These are phyloP conservation scores for Geothlypis trichas DNA, from an alignment of 2,113 vertebrate species.

Conservation along the genomic window DNA sequence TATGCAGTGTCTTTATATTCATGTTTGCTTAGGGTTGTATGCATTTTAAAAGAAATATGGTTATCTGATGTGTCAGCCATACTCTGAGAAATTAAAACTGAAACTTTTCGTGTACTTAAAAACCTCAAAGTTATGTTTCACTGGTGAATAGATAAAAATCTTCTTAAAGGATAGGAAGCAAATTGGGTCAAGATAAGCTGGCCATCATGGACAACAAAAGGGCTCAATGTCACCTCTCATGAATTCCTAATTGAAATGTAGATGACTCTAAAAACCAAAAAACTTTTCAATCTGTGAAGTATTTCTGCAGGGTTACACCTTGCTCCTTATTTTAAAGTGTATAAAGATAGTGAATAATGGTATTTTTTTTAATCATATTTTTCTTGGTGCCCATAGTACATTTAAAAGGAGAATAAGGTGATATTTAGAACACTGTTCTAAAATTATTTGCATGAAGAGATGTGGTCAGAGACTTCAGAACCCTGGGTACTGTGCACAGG, in stretches of 20 bases:
- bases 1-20: neutral
- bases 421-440: neutral
- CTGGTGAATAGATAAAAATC: neutral
- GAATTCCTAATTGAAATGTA: neutral
- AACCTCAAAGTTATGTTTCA: neutral
- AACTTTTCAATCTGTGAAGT: neutral
- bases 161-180: neutral
- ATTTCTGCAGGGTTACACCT: neutral
- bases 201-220: neutral
- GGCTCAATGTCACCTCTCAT: neutral
- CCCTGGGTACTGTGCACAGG: neutral
- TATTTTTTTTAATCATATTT: neutral
- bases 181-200: neutral
- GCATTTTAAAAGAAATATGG: neutral
- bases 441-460: neutral
- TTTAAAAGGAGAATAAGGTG: neutral
- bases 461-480: neutral
- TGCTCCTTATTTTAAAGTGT: neutral
- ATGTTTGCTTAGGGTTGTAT: neutral
- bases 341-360: accelerated
- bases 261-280: neutral
- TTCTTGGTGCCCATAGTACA: neutral
- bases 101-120: neutral
- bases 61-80: neutral
- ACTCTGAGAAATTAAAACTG: neutral